Evolutionary conservation across 2,888 invertebrate genomes (phyloP).

Genomic region (Ichneumoninae sp.): DNA sequence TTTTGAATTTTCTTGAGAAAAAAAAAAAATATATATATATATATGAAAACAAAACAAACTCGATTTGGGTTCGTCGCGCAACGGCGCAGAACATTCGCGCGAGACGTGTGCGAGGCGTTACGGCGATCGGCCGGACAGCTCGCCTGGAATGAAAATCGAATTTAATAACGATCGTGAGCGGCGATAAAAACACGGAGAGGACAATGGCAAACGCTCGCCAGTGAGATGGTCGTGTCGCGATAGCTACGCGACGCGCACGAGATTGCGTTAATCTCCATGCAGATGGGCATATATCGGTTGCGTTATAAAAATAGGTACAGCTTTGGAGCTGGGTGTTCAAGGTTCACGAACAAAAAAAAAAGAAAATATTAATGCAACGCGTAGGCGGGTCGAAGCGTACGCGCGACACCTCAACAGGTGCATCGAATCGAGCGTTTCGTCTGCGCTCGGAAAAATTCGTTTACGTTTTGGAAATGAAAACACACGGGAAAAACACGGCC

Average conservation of each 20-base stretch:
- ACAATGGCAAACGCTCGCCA: not conserved
- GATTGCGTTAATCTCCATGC: conserved; percentile 64
- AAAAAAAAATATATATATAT: not conserved
- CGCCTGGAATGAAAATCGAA: conserved; percentile 6
- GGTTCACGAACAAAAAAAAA: conserved; percentile 54
- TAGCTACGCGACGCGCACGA: conserved; percentile 16
- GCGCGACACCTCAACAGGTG: conserved; percentile 69
- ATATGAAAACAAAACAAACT: not conserved
- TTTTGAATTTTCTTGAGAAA: not conserved
- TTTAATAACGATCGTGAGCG: conserved; percentile 4
- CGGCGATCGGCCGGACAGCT: conserved; percentile 16
- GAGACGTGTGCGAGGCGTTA: not conserved
- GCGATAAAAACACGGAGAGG: not conserved
- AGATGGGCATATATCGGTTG: conserved; percentile 65
- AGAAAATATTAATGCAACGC: conserved; percentile 46
- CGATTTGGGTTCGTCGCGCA: not conserved
- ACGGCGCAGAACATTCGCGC: not conserved
- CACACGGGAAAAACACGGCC: not conserved
- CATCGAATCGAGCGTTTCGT: conserved; percentile 35
- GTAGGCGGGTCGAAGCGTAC: conserved; percentile 31
- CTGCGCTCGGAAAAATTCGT: not conserved
- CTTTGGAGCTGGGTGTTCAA: conserved; percentile 64
- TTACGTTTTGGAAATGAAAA: not conserved
- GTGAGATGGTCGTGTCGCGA: conserved; percentile 9
- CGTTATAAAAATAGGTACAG: conserved; percentile 69